Conservation (phyloP, 2,797 vertebrate species). For the Loris lydekkerianus region DNA sequence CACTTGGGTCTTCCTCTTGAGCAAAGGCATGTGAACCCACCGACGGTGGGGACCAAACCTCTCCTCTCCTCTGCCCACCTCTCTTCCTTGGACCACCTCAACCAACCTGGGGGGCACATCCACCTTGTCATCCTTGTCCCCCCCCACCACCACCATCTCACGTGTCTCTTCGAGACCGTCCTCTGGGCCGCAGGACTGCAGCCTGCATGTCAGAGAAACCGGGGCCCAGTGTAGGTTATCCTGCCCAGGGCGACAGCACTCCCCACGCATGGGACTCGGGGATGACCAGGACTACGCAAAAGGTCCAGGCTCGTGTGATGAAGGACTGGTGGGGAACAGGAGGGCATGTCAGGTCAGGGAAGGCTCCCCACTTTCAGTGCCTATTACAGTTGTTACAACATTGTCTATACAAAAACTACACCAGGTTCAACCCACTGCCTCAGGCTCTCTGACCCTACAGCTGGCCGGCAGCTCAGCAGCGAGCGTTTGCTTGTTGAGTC, state of each 20-base stretch:
- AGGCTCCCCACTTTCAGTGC: neutral
- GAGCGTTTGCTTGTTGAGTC: neutral
- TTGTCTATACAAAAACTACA: neutral
- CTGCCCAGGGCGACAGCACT: accelerated
- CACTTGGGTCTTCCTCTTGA: accelerated
- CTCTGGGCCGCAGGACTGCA: neutral
- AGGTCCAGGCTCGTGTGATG: accelerated
- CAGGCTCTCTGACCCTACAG: accelerated
- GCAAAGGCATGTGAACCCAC: accelerated
- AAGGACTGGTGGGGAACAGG: neutral
- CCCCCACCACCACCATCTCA: accelerated
- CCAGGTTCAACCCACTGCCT: accelerated
- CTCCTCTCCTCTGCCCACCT: neutral
- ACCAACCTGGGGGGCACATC: accelerated
- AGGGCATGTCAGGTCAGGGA: accelerated
- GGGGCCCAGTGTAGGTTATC: accelerated
- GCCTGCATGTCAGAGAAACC: too few species aligned
- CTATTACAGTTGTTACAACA: too few species aligned
- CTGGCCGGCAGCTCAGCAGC: neutral
- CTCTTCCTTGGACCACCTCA: neutral
- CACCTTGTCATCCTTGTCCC: neutral
- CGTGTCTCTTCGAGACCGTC: accelerated
- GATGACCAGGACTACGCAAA: accelerated
- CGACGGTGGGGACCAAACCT: accelerated
- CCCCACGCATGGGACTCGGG: accelerated